Evolutionary conservation across 2,888 invertebrate species (phyloP).

Genomic region (Apomyelois bistriatella): DNA sequence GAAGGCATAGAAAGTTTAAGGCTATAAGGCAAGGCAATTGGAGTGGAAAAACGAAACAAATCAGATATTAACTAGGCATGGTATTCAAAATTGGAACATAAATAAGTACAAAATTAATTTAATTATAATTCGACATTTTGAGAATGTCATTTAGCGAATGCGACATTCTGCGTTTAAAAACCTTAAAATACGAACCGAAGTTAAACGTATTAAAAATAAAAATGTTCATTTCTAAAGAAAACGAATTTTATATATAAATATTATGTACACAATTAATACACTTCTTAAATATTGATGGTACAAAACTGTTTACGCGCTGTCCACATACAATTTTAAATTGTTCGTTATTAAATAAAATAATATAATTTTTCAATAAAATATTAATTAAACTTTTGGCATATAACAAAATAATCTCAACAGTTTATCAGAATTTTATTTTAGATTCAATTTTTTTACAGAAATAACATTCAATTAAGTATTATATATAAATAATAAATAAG

Average conservation of each 20-base stretch:
- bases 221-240: conserved; percentile 15
- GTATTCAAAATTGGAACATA: too few relatives aligned
- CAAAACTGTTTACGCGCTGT: conserved; percentile 17
- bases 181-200: not conserved
- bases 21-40: too few relatives aligned
- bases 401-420: not conserved
- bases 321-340: not conserved
- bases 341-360: not conserved
- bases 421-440: not conserved
- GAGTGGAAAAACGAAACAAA: too few relatives aligned
- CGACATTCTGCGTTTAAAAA: too few relatives aligned
- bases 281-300: conserved; percentile 34
- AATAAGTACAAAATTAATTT: too few relatives aligned
- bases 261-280: conserved; percentile 46
- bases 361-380: not conserved
- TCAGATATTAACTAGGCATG: too few relatives aligned
- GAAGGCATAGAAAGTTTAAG: too few relatives aligned
- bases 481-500: too few relatives aligned
- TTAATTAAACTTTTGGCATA: not conserved
- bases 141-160: too few relatives aligned
- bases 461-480: too few relatives aligned
- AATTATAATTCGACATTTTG: too few relatives aligned
- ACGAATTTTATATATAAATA: conserved; percentile 40
- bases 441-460: too few relatives aligned
- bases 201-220: not conserved